These are phyloP conservation scores for Sporophila hypoxantha DNA, from an alignment of 2,113 vertebrate genomes.

Conservation along the genomic window DNA sequence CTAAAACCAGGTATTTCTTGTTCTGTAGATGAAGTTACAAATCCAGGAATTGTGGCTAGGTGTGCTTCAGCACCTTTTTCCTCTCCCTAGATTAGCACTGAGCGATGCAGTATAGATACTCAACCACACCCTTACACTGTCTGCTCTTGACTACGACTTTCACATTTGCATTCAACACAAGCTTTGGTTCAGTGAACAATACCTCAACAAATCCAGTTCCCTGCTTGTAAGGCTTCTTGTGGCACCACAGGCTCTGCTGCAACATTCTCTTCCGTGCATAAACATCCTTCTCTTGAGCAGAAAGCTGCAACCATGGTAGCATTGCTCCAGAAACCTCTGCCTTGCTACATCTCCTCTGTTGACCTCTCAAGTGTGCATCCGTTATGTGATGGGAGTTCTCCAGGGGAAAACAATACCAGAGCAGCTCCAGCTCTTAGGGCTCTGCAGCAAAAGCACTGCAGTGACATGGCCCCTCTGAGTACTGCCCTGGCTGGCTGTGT, in stretches of 20 bases:
- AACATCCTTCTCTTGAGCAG: not conserved
- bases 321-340: not conserved
- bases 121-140: not conserved
- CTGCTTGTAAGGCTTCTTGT: not conserved
- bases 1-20: not conserved
- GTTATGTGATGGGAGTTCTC: not conserved
- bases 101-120: not conserved
- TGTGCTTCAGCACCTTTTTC: not conserved
- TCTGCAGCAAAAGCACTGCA: not conserved
- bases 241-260: not conserved
- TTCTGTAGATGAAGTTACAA: not conserved
- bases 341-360: not conserved
- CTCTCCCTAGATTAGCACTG: not conserved
- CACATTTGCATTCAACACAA: not conserved
- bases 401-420: not conserved
- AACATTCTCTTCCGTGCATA: not conserved
- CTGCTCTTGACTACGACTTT: not conserved
- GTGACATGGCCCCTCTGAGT: accelerated
- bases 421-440: not conserved
- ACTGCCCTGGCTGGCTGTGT: not conserved
- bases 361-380: not conserved
- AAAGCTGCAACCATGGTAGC: not conserved
- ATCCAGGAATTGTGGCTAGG: not conserved
- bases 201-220: not conserved
- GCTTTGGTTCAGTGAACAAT: not conserved